Base-by-base conservation (phyloP, 1,140 invertebrate genomes). In the Camponotus pennsylvanicus region DNA sequence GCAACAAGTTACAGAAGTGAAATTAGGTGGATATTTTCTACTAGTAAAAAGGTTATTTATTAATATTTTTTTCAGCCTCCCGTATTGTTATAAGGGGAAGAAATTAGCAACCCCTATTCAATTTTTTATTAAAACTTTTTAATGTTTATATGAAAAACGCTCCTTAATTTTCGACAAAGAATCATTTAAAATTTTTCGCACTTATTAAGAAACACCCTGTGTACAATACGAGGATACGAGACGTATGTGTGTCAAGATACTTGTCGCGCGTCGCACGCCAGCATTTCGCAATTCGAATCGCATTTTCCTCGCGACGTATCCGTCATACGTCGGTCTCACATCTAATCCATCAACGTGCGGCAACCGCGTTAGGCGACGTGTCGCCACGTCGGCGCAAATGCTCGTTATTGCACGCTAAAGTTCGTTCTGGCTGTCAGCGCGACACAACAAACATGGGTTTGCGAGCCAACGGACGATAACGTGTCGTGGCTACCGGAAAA, bases 341-440 rank as follows among this genome's bases (percentile, higher is more conserved):
- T 87, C 91, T 90, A 92, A 92, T 92, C 91, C 91, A 92, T 92
- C 91, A 92, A 55, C 59, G 59, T 11, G 55, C 42, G 78, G 64
- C 87, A 78, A 86, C 66, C 77, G 87, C 71, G 88, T 89, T 89
- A 78, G 79, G 85, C 79, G 45, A 45, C 85, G 88, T 85, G 88
- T 87, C 88, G 85, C 79, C 88, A 77, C 67, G 78, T 87, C 88
- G 85, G 79, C 88, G 85, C 89, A 83, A 79, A 84, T 57, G 88
- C 88, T 85, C 89, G 88, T 89, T 90, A 90, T 90, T 89, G 88
- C 88, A 59, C 69, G 88, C 80, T 87, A 76, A 87, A 90, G 89
- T 90, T 90, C 89, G 85, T 89, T 85, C 70, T 67, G 27, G 73
- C 88, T 89, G 88, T 89, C 85, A 89, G 49, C 85, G 61, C 66